These are phyloP conservation scores for Chromoteleia sp. DNA, from an alignment of 2,888 invertebrate species.

Conservation along the genomic window DNA sequence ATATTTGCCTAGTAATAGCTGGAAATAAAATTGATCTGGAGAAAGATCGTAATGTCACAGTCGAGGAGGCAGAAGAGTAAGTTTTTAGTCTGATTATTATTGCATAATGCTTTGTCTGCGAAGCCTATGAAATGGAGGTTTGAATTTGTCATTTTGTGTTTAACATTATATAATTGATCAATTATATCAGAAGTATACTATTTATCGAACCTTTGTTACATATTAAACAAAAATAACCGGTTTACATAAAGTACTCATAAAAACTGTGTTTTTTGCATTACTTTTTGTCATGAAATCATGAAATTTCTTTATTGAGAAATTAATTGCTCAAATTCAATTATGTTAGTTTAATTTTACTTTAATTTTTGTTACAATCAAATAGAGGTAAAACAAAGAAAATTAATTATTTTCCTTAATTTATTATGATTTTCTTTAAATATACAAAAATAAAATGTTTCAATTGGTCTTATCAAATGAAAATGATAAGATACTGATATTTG, in stretches of 20 bases:
- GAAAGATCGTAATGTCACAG: slow-evolving; percentile 93
- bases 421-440: too few relatives aligned
- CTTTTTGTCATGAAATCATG: neutral
- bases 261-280: neutral
- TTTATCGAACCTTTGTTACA: slow-evolving; percentile 6
- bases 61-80: slow-evolving; percentile 95
- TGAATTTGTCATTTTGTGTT: slow-evolving; percentile 23
- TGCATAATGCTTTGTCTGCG: slow-evolving; percentile 39
- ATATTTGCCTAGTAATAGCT: slow-evolving; percentile 96
- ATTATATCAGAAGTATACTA: slow-evolving; percentile 9
- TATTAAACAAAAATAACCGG: neutral
- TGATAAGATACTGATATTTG: neutral
- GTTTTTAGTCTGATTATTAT: slow-evolving; percentile 75
- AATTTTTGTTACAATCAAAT: slow-evolving; percentile 35
- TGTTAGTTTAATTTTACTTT: neutral
- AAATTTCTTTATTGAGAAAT: neutral
- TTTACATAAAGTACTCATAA: neutral
- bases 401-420: too few relatives aligned
- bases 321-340: neutral
- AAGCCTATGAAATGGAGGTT: slow-evolving; percentile 36
- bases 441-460: too few relatives aligned
- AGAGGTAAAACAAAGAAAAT: too few relatives aligned
- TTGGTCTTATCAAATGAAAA: neutral
- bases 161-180: slow-evolving; percentile 42
- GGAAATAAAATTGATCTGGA: slow-evolving; percentile 99